Evolutionary conservation across 2,888 invertebrate genomes (phyloP).

Genomic region (Lepidochrysops patricia): DNA sequence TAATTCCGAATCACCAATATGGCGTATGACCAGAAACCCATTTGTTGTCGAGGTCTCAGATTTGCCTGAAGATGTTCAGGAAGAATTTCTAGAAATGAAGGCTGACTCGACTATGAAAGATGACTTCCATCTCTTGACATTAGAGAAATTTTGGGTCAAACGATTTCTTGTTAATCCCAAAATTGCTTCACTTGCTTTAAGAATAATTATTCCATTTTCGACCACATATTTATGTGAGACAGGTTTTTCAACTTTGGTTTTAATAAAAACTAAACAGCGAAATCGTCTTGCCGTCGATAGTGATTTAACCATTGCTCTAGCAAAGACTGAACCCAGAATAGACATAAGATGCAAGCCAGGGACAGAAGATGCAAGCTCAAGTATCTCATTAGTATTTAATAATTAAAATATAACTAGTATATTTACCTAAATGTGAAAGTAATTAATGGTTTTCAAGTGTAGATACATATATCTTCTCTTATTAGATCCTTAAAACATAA

Average conservation of each 20-base stretch:
- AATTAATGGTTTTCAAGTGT: no score
- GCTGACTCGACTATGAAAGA: slow-evolving; percentile 22
- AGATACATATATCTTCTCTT: no score
- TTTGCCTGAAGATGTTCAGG: not conserved
- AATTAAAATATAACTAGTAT: no score
- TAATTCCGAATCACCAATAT: slow-evolving; percentile 16
- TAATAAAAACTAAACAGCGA: slow-evolving; percentile 16
- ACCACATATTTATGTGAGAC: slow-evolving; percentile 18
- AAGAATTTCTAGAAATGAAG: slow-evolving; percentile 24
- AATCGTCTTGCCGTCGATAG: no score
- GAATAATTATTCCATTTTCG: slow-evolving; percentile 21
- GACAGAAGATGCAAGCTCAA: no score
- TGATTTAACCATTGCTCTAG: no score
- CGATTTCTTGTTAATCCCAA: slow-evolving; percentile 23
- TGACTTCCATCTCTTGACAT: slow-evolving; percentile 22
- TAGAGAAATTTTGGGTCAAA: slow-evolving; percentile 22
- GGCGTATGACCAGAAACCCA: slow-evolving; percentile 20
- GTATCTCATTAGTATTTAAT: no score
- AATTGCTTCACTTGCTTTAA: slow-evolving; percentile 20
- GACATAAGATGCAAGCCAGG: no score
- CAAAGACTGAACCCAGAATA: no score
- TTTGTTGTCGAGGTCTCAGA: slow-evolving; percentile 19
- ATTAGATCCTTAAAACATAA: no score
- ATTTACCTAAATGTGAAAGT: no score
- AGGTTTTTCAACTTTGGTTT: slow-evolving; percentile 15